Percentiles rank a stretch among this genome's conserved stretches.
phyloP scores from a whole-genome alignment of 2,113 vertebrate genomes.

The Mobula birostris region DNA sequence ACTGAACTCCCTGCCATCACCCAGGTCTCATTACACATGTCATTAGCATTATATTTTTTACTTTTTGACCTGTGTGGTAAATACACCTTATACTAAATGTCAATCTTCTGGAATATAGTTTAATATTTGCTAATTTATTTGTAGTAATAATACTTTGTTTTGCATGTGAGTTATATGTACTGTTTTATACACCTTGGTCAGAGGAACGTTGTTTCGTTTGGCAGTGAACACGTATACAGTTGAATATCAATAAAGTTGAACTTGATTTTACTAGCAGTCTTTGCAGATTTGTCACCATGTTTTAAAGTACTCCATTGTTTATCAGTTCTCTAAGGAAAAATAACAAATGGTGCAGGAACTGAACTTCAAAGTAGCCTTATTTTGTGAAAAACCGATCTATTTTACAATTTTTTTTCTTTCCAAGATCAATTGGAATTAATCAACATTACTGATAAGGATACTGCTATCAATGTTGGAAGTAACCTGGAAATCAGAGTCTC shows the following conservation, averaged over 20 bases:
- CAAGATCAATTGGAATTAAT: not conserved
- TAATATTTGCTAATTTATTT: too few species aligned
- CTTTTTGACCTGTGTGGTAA: too few species aligned
- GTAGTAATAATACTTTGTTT: too few species aligned
- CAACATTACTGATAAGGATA: not conserved
- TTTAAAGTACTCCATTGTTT: not conserved
- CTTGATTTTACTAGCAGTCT: not conserved
- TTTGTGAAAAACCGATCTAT: not conserved
- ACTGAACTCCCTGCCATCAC: too few species aligned
- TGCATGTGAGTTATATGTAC: too few species aligned
- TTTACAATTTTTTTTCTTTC: not conserved
- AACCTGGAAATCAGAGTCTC: not conserved
- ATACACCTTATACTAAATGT: too few species aligned
- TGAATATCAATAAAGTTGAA: not conserved
- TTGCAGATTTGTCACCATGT: not conserved
- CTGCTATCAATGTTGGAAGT: not conserved
- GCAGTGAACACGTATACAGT: too few species aligned
- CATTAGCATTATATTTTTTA: too few species aligned
- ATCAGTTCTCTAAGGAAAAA: not conserved
- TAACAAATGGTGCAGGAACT: not conserved
- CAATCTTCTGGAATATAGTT: too few species aligned
- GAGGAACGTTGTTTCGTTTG: too few species aligned
- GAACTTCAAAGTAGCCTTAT: not conserved
- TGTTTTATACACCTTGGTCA: too few species aligned
- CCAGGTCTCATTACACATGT: too few species aligned